These are phyloP conservation scores for Cyanistes caeruleus DNA, from an alignment of 2,113 vertebrate species.

Conservation along the genomic window DNA sequence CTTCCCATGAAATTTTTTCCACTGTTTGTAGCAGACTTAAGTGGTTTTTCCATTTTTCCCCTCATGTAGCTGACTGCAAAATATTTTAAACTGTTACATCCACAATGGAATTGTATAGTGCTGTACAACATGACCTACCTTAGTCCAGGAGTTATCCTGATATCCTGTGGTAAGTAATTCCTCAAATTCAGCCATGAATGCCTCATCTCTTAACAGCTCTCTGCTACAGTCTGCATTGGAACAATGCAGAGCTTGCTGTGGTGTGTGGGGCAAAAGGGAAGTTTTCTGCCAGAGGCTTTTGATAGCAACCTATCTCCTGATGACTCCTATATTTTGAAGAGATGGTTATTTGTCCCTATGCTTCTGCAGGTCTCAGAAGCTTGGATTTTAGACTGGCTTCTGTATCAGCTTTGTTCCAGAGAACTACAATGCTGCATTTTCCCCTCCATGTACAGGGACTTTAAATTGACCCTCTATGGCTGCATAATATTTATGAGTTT, in stretches of 20 bases:
- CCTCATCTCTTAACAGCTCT: not conserved
- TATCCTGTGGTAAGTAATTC: not conserved
- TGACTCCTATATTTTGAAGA: not conserved
- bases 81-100: not conserved
- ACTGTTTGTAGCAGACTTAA: not conserved
- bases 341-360: not conserved
- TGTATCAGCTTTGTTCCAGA: not conserved
- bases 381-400: not conserved
- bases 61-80: not conserved
- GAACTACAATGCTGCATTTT: not conserved
- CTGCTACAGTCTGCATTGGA: not conserved
- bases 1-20: not conserved
- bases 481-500: not conserved
- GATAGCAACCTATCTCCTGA: not conserved
- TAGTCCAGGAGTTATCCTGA: not conserved
- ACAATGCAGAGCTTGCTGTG: not conserved
- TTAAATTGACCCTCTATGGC: not conserved
- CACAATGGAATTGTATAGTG: not conserved
- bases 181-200: not conserved
- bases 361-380: not conserved
- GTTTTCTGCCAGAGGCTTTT: not conserved
- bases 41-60: not conserved
- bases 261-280: not conserved
- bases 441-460: not conserved
- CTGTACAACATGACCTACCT: not conserved